Evolutionary conservation across 1,140 invertebrate species (phyloP), one percentile per base, ranked within the genome.

Genomic region (Calosoma granatense): DNA sequence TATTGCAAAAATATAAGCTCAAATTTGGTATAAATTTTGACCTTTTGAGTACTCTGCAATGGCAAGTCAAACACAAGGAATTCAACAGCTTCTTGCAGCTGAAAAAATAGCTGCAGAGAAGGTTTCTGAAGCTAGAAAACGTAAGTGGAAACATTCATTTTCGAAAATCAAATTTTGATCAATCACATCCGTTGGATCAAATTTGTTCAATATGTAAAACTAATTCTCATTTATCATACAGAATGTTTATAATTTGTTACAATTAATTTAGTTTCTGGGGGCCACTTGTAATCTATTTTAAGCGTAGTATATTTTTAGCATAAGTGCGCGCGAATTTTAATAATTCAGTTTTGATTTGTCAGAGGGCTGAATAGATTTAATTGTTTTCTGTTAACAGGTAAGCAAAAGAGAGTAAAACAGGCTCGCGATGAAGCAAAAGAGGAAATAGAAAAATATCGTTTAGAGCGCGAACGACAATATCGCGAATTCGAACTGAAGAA

Each of bases 81-180:
- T 99, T 71, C 97, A 99, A 72, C 95, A 99, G 72, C 81, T 99
- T 60, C 77, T 99, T 64, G 85, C 91, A 62, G 97, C 97, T 56
- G 97, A 99, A 77, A 99, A 99, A 75, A 85, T 90, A 66, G 97
- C 97, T 22, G 95, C 96, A 19, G 97, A 99, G 71, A 99, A 98
- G 81, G 97, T 99, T 43, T 81, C 92, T n/a, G 95, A 98, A 72
- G 95, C 96, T 30, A 87, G 95, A 72, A 98, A 97, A 86, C 86
- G 94, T 96, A 83, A 90, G 90, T 86, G 60, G 20, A n/a, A n/a
- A n/a, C n/a, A n/a, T n/a, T n/a, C n/a, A n/a, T n/a, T n/a, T n/a
- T 54, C 15, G n/a, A n/a, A n/a, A n/a, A n/a, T n/a, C n/a, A n/a
- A n/a, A n/a, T n/a, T n/a, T n/a, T n/a, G n/a, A n/a, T n/a, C n/a